Evolutionary conservation across 2,113 vertebrate genomes (phyloP), one percentile per base, ranked within the genome.

Genomic region (Quiscalus mexicanus): DNA sequence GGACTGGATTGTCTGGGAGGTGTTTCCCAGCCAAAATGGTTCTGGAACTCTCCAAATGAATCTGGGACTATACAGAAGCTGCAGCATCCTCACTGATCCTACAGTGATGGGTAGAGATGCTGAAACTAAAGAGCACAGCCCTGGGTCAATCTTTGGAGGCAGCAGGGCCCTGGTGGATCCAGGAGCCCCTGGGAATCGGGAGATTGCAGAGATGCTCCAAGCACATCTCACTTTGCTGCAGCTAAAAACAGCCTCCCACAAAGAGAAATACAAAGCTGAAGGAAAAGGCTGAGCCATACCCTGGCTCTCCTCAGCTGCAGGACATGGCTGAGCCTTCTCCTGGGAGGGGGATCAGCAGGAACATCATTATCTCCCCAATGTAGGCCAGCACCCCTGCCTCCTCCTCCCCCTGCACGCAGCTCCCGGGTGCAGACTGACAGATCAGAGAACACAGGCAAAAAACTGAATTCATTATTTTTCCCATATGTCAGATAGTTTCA

Each of bases 371-470:
- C 91, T 71, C 17, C 44, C 41, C 39, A 30, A 90, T 90, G 78
- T 95, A 95, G 93, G 91, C 18, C 94, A 93, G 89, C 74, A 82
- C 37, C 86, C 50, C 69, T 45, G 67, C 84, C 69, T 17, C 89
- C 67, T 56, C 63, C 82, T 69, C 75, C 81, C 53, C 24, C 76
- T 35, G 69, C 0, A 7, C 0, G 2, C 31, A 0, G 84, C 87
- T 93, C 69, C 88, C 5, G 85, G 93, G 56, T 41, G 85, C 93
- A 92, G 91, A 90, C 74, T 96, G 96, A 95, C 93, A 95, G 52
- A 95, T 96, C 96, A 95, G 94, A 96, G 93, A 93, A 12, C 0
- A 11, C 88, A 41, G 82, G 67, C 5, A 0, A 82, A 53, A 94
- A 84, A n/a, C 0, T 0, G 82, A 84, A 90, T 93, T 93, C 93